phyloP scores from a whole-genome alignment of 2,888 invertebrate species.

The Ochropleura plecta region DNA sequence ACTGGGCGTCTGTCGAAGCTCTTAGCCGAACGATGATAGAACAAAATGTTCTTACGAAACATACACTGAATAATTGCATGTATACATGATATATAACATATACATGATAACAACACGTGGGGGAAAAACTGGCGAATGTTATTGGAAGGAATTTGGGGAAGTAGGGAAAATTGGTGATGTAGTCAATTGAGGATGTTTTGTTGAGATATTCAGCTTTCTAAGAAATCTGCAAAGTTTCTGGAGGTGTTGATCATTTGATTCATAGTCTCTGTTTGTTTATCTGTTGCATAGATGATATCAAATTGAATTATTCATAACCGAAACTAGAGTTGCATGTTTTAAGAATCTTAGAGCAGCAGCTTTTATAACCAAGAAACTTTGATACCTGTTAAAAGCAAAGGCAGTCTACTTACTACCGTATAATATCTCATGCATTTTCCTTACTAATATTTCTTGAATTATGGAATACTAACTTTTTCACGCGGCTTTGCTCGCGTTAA shows the following conservation, averaged over 20 bases:
- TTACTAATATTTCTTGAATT: background rate
- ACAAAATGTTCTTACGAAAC: constrained; percentile 66
- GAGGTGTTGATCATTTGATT: background rate
- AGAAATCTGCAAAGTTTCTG: background rate
- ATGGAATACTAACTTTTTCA: no score
- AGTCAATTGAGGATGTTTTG: background rate
- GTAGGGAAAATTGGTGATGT: background rate
- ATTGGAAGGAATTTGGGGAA: constrained; percentile 27
- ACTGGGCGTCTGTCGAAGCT: constrained; percentile 64
- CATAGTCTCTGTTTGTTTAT: background rate
- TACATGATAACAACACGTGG: no score
- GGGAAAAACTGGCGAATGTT: constrained; percentile 8
- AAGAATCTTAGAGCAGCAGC: background rate
- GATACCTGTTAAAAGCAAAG: background rate
- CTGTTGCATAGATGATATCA: no score
- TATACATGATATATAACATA: constrained; percentile 29
- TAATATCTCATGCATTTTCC: background rate
- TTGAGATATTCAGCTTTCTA: background rate
- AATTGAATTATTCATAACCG: background rate
- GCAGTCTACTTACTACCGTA: background rate
- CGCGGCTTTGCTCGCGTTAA: no score
- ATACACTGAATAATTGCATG: constrained; percentile 57
- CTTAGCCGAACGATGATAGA: constrained; percentile 66
- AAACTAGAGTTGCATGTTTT: background rate
- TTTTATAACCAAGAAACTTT: background rate